Conservation (phyloP, 2,797 vertebrate species). For the Myotis planiceps region DNA sequence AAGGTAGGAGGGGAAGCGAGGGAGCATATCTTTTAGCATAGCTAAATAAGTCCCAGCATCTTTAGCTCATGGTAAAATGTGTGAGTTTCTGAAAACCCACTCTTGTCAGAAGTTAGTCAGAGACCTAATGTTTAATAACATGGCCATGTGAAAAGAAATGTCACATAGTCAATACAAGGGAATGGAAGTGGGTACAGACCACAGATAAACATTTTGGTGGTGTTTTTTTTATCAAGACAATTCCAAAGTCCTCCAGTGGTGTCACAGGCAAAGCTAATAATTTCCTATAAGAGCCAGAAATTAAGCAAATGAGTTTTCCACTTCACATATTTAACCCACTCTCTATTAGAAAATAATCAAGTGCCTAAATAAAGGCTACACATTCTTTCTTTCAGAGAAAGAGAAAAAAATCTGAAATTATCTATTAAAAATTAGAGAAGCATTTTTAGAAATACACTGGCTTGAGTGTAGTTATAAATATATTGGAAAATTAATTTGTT, state of each 20-base stretch:
- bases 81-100: not conserved
- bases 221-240: not conserved
- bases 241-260: not conserved
- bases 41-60: not conserved
- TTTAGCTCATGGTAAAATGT: not conserved
- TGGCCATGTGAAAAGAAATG: not conserved
- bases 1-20: not conserved
- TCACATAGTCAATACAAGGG: not conserved
- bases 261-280: not conserved
- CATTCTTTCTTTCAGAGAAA: not conserved
- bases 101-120: not conserved
- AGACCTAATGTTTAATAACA: not conserved
- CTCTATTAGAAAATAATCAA: not conserved
- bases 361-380: not conserved
- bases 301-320: not conserved
- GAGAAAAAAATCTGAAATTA: not conserved
- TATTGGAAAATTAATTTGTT: constrained; percentile 2
- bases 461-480: not conserved
- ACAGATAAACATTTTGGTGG: not conserved
- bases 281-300: not conserved
- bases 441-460: not conserved
- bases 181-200: not conserved
- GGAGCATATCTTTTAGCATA: not conserved
- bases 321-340: not conserved
- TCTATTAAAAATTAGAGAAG: not conserved